phyloP scores from a whole-genome alignment of 23 tunicate species.

The Ascidia mentula region DNA sequence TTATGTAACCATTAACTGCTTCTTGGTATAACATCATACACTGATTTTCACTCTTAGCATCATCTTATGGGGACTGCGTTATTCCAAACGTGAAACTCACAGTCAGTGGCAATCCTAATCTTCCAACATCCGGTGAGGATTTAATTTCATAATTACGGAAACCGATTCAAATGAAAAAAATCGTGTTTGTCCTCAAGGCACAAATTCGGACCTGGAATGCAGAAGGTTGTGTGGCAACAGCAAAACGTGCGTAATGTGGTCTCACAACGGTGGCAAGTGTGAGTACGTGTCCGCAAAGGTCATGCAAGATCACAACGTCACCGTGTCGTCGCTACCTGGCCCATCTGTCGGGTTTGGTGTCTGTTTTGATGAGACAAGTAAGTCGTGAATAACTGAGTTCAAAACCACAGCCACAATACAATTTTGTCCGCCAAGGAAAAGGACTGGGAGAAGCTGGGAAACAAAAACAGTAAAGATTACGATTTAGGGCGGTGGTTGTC shows the following conservation, averaged over 20 bases:
- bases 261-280: background rate
- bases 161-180: background rate
- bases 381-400: too few species aligned
- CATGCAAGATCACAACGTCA: conserved; percentile 2
- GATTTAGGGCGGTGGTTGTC: too few species aligned
- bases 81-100: background rate
- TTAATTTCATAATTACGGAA: background rate
- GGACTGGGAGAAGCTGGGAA: too few species aligned
- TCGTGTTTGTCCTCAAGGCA: background rate
- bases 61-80: background rate
- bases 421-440: too few species aligned
- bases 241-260: background rate
- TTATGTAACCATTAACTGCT: too few species aligned
- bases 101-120: background rate
- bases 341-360: background rate
- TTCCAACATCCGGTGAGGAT: background rate
- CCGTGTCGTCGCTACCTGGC: background rate
- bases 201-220: background rate
- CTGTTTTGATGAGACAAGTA: background rate
- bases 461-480: too few species aligned
- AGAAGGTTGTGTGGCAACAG: background rate
- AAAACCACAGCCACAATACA: too few species aligned
- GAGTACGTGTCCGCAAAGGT: background rate
- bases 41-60: background rate
- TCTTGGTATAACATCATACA: too few species aligned